Evolutionary conservation across 1,140 invertebrate genomes (phyloP).

Genomic region (Proales similis): DNA sequence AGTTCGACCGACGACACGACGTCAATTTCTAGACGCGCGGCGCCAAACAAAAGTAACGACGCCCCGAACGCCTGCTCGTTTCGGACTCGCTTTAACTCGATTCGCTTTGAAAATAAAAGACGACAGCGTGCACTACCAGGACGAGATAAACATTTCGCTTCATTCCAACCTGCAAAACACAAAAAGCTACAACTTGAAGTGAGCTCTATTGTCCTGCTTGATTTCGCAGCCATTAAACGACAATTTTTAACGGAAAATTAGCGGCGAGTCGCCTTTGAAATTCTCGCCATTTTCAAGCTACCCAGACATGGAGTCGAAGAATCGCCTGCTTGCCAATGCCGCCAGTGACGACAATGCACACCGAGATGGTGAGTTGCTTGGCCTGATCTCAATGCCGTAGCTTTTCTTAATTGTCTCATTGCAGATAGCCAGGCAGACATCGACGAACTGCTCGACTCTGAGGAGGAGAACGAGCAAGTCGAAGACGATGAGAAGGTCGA

Average conservation of each 20-base stretch:
- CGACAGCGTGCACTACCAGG: conserved; percentile 18
- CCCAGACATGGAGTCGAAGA: not conserved
- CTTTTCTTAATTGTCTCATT: not conserved
- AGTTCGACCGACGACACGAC: conserved; percentile 35
- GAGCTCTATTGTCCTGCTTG: too few relatives aligned
- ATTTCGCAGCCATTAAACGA: too few relatives aligned
- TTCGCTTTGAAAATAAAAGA: not conserved
- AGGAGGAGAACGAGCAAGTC: not conserved
- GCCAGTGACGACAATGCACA: too few relatives aligned
- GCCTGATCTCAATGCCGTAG: too few relatives aligned
- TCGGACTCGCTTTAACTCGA: not conserved
- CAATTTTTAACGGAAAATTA: not conserved
- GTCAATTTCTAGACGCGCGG: conserved; percentile 20
- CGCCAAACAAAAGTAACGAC: too few relatives aligned
- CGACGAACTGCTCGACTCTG: conserved; percentile 12
- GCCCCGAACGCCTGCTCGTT: too few relatives aligned
- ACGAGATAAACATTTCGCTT: conserved; percentile 32
- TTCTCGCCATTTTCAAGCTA: conserved; percentile 8
- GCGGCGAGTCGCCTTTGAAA: conserved; percentile 1
- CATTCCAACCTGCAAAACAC: conserved; percentile 3
- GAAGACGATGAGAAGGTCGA: conserved; percentile 41
- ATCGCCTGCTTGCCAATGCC: too few relatives aligned
- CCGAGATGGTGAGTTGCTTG: too few relatives aligned
- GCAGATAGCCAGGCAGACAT: conserved; percentile 35
- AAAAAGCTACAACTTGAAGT: conserved; percentile 34